Evolutionary conservation across 2,888 invertebrate genomes (phyloP), one percentile per base, ranked within the genome.

Genomic region (Drosophila borborema): DNA sequence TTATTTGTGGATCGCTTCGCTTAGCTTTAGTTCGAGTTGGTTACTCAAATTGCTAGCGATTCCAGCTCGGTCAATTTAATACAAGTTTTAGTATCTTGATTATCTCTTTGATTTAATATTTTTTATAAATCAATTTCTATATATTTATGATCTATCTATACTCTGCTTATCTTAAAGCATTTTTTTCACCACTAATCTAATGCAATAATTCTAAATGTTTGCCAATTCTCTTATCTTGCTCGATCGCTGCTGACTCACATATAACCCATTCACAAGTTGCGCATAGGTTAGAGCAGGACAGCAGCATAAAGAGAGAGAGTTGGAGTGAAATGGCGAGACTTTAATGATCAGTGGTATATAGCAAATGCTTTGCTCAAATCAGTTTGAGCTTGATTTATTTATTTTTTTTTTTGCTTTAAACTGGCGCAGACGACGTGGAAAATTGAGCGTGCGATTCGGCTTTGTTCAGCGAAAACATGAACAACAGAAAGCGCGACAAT

Each of bases 371-470:
- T 6, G 45, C 45, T 45, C 12, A 7, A 23, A 46, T 46, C 2
- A 20, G 38, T 16, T 49, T 10, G 10, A 31, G 31, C 49, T 10
- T 31, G 49, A 31, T 28, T 28, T 28, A 10, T 49, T 31, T 2
- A 0, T 53, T 61, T 48, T 65, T 20, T 20, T 20, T 20, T 23
- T 23, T 23, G 64, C 81, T 72, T 75, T 77, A 74, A 76, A 73
- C 79, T 74, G 64, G 56, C 64, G 64, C 36, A 53, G 45, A 72
- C 65, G 63, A 46, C 45, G 64, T 70, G 64, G 55, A 84, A 86
- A 84, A 79, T 82, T 77, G 73, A 85, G 83, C 80, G 51, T 80
- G 73, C 88, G 68, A 73, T 83, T 83, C 74, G 81, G 74, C 71
- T 71, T 75, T 78, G 78, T 74, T 73, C 82, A 74, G 81, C 76